These are phyloP conservation scores for Parnassius orleans DNA, from an alignment of 2,888 invertebrate genomes.

Conservation along the genomic window DNA sequence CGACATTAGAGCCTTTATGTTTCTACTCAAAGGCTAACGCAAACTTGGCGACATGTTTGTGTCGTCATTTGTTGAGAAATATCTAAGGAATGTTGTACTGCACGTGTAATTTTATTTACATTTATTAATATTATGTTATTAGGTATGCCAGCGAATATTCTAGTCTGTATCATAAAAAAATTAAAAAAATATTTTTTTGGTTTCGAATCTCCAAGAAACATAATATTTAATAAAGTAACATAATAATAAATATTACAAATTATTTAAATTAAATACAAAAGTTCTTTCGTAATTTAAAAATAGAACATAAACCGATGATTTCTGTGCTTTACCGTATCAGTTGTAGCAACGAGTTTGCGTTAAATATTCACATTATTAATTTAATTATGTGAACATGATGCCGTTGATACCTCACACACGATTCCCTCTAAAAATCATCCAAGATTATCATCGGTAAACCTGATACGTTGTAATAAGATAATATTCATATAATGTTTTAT, in stretches of 20 bases:
- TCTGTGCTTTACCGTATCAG: not conserved
- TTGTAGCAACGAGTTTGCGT: slow-evolving; percentile 7
- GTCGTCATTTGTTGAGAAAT: slow-evolving; percentile 15
- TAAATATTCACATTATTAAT: slow-evolving; percentile 15
- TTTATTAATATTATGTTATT: too few species aligned
- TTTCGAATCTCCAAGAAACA: too few species aligned
- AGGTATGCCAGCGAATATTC: too few species aligned
- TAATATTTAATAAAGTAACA: too few species aligned
- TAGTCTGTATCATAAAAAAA: too few species aligned
- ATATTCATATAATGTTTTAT: slow-evolving; percentile 7
- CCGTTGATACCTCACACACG: slow-evolving; percentile 9
- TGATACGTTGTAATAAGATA: slow-evolving; percentile 16
- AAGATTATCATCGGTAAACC: slow-evolving; percentile 19
- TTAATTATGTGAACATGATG: slow-evolving; percentile 6
- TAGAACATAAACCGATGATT: not conserved
- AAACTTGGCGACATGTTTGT: slow-evolving; percentile 13
- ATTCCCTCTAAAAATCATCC: slow-evolving; percentile 17
- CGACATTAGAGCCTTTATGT: slow-evolving; percentile 49
- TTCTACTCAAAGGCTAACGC: slow-evolving; percentile 27
- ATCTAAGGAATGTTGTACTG: slow-evolving; percentile 12
- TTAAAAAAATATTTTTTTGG: too few species aligned
- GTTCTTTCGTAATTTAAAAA: too few species aligned
- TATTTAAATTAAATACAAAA: too few species aligned
- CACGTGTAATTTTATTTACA: not conserved
- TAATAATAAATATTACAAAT: too few species aligned